phyloP scores from a whole-genome alignment of 2,797 vertebrate species.

The Arrhamphus sclerolepis region DNA sequence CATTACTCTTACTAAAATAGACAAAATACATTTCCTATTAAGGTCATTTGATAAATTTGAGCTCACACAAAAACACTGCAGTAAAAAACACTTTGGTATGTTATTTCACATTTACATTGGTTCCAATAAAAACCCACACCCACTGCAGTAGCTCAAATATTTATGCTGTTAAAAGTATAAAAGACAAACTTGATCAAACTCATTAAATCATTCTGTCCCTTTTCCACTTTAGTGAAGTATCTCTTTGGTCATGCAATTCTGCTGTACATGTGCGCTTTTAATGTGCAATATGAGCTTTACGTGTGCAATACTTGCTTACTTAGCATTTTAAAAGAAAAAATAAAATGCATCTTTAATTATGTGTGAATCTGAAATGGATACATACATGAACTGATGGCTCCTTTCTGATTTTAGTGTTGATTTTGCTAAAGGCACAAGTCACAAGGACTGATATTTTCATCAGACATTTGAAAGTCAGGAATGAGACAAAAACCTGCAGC shows the following conservation, averaged over 20 bases:
- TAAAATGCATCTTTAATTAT: not conserved
- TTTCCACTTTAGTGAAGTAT: not conserved
- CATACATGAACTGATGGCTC: constrained; percentile 35
- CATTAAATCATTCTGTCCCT: no score
- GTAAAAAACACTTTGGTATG: no score
- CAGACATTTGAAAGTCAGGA: constrained; percentile 31
- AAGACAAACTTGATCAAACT: no score
- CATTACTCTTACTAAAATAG: no score
- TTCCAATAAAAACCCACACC: no score
- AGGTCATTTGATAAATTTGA: no score
- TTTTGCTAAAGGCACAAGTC: constrained; percentile 61
- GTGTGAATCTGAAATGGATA: constrained; percentile 19
- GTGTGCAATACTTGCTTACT: constrained; percentile 56
- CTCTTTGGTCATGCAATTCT: not conserved
- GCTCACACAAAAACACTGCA: no score
- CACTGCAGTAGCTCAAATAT: no score
- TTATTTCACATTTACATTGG: no score
- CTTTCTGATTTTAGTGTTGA: constrained; percentile 21
- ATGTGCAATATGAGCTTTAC: constrained; percentile 56
- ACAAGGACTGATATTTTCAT: constrained; percentile 11
- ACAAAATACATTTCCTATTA: no score
- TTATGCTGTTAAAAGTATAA: no score
- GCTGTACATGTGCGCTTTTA: constrained; percentile 10
- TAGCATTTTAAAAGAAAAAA: constrained; percentile 11
- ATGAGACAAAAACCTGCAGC: constrained; percentile 5